phyloP scores from a whole-genome alignment of 2,797 vertebrate genomes.

The Pogonophryne albipinna region DNA sequence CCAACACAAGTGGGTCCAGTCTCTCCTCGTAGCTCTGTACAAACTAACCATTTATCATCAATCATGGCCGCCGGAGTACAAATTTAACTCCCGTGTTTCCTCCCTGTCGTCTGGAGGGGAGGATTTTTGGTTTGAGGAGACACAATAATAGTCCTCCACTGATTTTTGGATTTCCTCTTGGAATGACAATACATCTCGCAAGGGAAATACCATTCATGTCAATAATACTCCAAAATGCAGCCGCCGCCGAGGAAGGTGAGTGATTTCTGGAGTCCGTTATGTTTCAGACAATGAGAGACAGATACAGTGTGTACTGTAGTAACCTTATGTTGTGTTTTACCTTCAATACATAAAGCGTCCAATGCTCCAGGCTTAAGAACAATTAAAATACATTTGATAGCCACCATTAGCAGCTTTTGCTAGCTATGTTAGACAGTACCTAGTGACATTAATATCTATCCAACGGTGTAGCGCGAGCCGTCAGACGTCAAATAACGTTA shows the following conservation, averaged over 20 bases:
- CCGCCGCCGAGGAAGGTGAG: constrained; percentile 98
- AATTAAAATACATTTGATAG: constrained; percentile 44
- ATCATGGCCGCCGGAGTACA: constrained; percentile 86
- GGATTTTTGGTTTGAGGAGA: constrained; percentile 50
- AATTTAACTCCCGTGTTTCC: constrained; percentile 75
- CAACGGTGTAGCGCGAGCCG: constrained; percentile 37
- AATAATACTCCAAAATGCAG: constrained; percentile 93
- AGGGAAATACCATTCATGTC: constrained; percentile 89
- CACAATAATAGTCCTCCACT: constrained; percentile 51
- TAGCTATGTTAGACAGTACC: constrained; percentile 60
- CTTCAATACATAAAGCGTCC: not conserved
- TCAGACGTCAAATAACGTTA: constrained; percentile 65
- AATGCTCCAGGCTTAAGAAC: not conserved
- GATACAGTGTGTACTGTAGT: constrained; percentile 27
- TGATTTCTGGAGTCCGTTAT: constrained; percentile 70
- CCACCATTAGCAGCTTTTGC: constrained; percentile 64
- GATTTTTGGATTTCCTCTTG: constrained; percentile 72
- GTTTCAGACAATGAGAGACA: constrained; percentile 66
- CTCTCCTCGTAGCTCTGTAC: constrained; percentile 60
- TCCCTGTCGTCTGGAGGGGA: constrained; percentile 69
- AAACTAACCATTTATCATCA: constrained; percentile 74
- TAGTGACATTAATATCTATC: constrained; percentile 60
- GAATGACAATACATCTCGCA: constrained; percentile 80
- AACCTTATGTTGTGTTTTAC: constrained; percentile 29
- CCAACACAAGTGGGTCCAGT: constrained; percentile 59